Evolutionary conservation across 2,888 invertebrate genomes (phyloP).

Genomic region (Yponomeuta plumbellus): DNA sequence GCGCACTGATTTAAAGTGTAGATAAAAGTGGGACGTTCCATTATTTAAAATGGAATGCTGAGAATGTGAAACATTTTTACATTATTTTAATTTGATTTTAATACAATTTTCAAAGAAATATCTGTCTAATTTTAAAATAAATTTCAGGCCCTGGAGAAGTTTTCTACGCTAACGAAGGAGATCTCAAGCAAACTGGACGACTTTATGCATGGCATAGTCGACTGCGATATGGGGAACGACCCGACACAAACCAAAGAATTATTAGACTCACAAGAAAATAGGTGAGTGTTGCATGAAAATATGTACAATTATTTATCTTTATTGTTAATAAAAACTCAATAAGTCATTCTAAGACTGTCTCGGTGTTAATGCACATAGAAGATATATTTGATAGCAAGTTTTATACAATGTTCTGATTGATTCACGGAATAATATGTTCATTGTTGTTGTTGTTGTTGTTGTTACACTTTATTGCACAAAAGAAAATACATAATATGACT

Average conservation of each 20-base stretch:
- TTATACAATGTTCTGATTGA: too few species aligned
- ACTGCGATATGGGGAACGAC: slow-evolving; percentile 96
- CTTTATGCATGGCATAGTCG: slow-evolving; percentile 92
- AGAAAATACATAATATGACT: too few species aligned
- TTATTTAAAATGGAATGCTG: slow-evolving; percentile 45
- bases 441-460: too few species aligned
- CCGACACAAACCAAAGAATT: slow-evolving; percentile 92
- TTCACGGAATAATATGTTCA: too few species aligned
- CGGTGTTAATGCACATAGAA: too few species aligned
- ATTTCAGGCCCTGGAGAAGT: slow-evolving; percentile 92
- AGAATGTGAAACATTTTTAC: slow-evolving; percentile 20
- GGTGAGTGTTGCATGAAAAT: slow-evolving; percentile 50
- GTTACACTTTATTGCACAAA: too few species aligned
- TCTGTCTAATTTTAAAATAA: not conserved
- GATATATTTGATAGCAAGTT: too few species aligned
- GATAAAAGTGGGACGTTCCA: slow-evolving; percentile 42
- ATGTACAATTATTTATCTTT: not conserved
- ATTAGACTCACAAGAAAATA: slow-evolving; percentile 87
- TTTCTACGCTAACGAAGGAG: slow-evolving; percentile 93
- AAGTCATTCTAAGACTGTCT: not conserved
- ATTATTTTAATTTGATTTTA: not conserved
- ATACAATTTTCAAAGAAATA: not conserved
- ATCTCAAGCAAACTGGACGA: slow-evolving; percentile 91
- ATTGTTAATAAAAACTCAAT: not conserved
- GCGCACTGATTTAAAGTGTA: slow-evolving; percentile 55